Conservation (phyloP, 2,113 vertebrate genomes). For the Callocephalon fimbriatum region DNA sequence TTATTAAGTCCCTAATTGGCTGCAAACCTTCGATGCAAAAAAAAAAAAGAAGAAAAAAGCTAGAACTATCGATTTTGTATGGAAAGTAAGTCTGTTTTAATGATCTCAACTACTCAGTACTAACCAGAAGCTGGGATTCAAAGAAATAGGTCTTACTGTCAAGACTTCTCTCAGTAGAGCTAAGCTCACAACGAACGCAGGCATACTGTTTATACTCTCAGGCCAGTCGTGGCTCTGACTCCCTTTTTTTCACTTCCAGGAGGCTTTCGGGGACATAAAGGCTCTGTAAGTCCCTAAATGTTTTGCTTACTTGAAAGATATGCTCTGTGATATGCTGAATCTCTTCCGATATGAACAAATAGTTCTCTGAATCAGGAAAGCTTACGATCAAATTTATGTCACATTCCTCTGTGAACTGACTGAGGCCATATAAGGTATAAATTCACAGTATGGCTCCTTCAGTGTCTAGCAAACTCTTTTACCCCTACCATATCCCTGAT, state of each 20-base stretch:
- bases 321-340: neutral
- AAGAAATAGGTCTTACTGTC: neutral
- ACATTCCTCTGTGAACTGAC: neutral
- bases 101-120: neutral
- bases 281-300: neutral
- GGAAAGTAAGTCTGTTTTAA: neutral
- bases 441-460: neutral
- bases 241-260: neutral
- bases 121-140: neutral
- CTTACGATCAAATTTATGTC: fast-evolving
- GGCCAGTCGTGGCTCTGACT: neutral
- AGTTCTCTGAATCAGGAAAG: neutral
- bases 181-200: neutral
- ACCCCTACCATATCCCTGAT: neutral
- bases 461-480: neutral
- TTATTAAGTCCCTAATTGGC: neutral
- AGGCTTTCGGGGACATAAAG: neutral
- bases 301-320: neutral
- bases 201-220: neutral
- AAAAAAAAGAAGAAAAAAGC: neutral
- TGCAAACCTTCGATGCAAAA: neutral
- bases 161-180: neutral
- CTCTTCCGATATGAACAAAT: neutral
- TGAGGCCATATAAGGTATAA: neutral
- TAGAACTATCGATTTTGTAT: neutral